A percentile compares a stretch with the other conserved stretches of the same genome.
Conservation (phyloP, 2,797 vertebrate genomes). For the Peromyscus eremicus region DNA sequence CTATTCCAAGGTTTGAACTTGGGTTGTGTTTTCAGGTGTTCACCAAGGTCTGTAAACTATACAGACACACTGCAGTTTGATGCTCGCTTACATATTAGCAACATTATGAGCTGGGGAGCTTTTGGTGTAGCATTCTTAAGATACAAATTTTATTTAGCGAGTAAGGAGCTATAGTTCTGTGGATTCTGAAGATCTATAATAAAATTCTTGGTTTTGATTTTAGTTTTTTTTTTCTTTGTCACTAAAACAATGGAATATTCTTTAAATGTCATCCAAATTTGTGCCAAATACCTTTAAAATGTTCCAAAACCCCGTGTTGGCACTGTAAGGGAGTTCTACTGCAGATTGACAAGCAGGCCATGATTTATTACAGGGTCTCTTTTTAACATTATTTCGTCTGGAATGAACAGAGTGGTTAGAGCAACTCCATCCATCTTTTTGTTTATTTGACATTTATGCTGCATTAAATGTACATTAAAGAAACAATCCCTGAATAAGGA, state of each 20-base stretch:
- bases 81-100: not conserved
- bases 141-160: not conserved
- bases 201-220: slow-evolving; percentile 49
- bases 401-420: slow-evolving; percentile 75
- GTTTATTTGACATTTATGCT: slow-evolving; percentile 78
- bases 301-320: slow-evolving; percentile 48
- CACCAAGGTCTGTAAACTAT: not conserved
- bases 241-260: slow-evolving; percentile 45
- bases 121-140: slow-evolving; percentile 1
- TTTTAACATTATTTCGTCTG: slow-evolving; percentile 81
- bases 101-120: not conserved
- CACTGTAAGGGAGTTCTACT: slow-evolving; percentile 57
- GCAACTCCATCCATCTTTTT: slow-evolving; percentile 83
- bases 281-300: slow-evolving; percentile 54
- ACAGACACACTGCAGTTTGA: not conserved
- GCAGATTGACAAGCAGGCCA: slow-evolving; percentile 65
- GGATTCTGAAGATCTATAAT: slow-evolving; percentile 7
- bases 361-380: slow-evolving; percentile 80
- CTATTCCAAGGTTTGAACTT: not conserved
- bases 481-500: slow-evolving; percentile 74
- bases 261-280: slow-evolving; percentile 65
- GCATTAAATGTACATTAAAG: slow-evolving; percentile 76
- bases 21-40: slow-evolving; percentile 3
- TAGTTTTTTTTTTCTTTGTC: not conserved
- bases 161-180: not conserved